Percentiles rank a stretch among this genome's conserved stretches.
phyloP scores from a whole-genome alignment of 2,797 vertebrate genomes.

The Brotula barbata region DNA sequence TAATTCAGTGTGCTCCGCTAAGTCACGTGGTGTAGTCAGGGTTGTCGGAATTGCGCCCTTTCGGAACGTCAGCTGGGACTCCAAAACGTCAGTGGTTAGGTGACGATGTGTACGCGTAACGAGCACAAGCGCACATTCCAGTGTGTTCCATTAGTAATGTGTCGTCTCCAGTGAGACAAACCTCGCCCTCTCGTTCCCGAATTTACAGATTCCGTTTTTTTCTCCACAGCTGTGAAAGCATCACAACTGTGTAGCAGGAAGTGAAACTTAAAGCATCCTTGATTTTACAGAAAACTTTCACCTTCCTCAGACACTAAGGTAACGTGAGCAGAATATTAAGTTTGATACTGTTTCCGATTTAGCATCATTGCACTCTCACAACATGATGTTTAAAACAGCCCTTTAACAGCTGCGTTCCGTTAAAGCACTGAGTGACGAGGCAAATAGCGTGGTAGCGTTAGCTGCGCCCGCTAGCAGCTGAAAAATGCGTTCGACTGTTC shows the following conservation, averaged over 20 bases:
- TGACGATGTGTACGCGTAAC: too few species aligned
- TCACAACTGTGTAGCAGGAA: not conserved
- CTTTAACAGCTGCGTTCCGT: not conserved
- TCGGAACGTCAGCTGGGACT: too few species aligned
- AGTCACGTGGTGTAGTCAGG: too few species aligned
- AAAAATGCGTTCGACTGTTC: not conserved
- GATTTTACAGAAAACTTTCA: not conserved
- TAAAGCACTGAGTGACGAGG: too few species aligned
- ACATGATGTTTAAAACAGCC: not conserved
- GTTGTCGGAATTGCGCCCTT: too few species aligned
- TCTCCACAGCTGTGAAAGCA: not conserved
- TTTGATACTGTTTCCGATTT: not conserved
- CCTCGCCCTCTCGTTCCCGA: too few species aligned
- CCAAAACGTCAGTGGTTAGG: too few species aligned
- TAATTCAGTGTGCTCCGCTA: too few species aligned
- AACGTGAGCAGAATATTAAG: not conserved
- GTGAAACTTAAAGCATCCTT: not conserved
- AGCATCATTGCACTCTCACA: not conserved
- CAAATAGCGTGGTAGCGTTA: not conserved
- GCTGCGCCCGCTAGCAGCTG: not conserved
- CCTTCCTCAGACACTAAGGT: slow-evolving; percentile 18
- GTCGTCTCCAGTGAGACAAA: too few species aligned
- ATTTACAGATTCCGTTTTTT: too few species aligned
- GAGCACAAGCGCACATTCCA: too few species aligned
- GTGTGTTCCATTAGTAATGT: too few species aligned